A percentile compares a stretch with the other conserved stretches of the same genome.
Evolutionary conservation across 92 coral and sea anemone species (phyloP).

Genomic region (Ricordea florida): DNA sequence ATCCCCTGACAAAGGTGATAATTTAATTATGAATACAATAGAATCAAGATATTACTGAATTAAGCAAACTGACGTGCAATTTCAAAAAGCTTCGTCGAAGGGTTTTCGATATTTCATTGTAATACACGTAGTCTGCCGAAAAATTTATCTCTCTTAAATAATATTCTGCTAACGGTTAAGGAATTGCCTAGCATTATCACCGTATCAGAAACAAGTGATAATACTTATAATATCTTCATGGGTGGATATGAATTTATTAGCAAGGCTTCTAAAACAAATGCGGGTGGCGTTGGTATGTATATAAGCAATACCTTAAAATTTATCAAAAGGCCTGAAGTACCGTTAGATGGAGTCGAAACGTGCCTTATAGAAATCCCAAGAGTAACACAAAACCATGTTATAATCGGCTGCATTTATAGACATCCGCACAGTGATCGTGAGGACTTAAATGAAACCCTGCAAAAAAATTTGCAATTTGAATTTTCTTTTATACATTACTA

Average conservation of each 20-base stretch:
- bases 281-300: constrained; percentile 39
- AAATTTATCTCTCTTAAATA: background rate
- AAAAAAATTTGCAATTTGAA: background rate
- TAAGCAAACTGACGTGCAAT: background rate
- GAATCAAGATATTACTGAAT: background rate
- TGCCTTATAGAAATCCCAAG: constrained; percentile 31
- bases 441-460: background rate
- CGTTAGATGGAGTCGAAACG: constrained; percentile 31
- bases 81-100: background rate
- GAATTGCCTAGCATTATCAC: constrained; percentile 6
- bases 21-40: background rate
- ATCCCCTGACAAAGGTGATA: background rate
- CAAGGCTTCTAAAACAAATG: constrained; percentile 20
- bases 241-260: constrained; percentile 26
- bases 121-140: background rate
- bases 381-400: constrained; percentile 22
- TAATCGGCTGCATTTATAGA: constrained; percentile 36
- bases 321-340: constrained; percentile 23
- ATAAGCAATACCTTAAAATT: background rate
- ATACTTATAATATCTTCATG: constrained; percentile 8
- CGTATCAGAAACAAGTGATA: constrained; percentile 15
- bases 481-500: too few relatives aligned
- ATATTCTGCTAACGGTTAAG: background rate
- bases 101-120: background rate
- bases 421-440: constrained; percentile 35